Evolutionary conservation across 2,113 vertebrate species (phyloP).

Genomic region (Fukomys damarensis): DNA sequence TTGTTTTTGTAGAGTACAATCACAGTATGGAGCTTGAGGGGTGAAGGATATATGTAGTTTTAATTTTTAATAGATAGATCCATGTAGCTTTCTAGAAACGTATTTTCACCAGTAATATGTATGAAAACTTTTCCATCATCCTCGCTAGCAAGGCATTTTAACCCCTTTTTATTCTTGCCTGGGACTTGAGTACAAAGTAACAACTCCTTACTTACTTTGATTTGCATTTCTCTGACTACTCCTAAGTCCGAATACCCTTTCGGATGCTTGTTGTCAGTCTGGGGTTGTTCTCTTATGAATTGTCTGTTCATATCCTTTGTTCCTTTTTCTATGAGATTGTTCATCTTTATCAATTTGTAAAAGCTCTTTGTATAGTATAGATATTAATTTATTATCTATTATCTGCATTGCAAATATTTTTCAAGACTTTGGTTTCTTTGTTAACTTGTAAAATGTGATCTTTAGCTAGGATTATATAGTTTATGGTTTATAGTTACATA

Average conservation of each 20-base stretch:
- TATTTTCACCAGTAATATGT: constrained; percentile 22
- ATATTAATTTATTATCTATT: constrained; percentile 31
- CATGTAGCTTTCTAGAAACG: constrained; percentile 42
- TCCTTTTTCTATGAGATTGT: constrained; percentile 42
- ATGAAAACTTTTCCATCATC: constrained; percentile 21
- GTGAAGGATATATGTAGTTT: constrained; percentile 45
- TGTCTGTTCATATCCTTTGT: constrained; percentile 39
- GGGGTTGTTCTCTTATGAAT: constrained; percentile 16
- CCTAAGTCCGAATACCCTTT: constrained; percentile 43
- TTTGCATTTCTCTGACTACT: constrained; percentile 60
- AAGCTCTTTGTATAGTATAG: not conserved
- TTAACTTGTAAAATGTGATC: constrained; percentile 7
- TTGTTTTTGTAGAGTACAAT: constrained; percentile 44
- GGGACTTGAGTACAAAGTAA: not conserved
- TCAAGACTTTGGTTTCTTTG: not conserved
- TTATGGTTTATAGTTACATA: not conserved
- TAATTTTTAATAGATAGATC: constrained; percentile 59
- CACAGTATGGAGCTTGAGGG: not conserved
- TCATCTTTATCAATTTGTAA: constrained; percentile 44
- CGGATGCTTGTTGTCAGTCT: constrained; percentile 37
- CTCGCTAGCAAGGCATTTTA: constrained; percentile 15
- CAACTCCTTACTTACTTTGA: constrained; percentile 48
- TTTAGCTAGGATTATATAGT: not conserved
- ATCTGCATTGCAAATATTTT: constrained; percentile 34
- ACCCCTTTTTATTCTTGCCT: constrained; percentile 59